Conservation (phyloP, 2,888 invertebrate genomes). For the Drosophila pegasa region DNA sequence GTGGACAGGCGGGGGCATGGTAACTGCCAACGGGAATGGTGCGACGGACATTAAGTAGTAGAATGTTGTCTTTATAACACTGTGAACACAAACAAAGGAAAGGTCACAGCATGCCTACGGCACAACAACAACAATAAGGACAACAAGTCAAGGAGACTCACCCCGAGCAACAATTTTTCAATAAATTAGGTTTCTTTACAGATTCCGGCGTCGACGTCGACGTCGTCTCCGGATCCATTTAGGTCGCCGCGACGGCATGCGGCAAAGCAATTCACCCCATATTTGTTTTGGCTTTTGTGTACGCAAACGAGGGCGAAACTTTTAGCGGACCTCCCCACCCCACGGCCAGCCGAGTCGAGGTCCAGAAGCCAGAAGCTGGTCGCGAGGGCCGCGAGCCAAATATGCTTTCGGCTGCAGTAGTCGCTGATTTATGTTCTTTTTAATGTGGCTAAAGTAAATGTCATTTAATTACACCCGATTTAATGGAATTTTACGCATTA, state of each 20-base stretch:
- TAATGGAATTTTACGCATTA: conserved; percentile 85
- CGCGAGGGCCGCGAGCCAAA: conserved; percentile 48
- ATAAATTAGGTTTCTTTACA: conserved; percentile 84
- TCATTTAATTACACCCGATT: conserved; percentile 84
- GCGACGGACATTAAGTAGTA: conserved; percentile 76
- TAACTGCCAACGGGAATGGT: conserved; percentile 51
- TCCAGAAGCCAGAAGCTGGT: conserved; percentile 25
- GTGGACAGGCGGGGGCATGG: conserved; percentile 4
- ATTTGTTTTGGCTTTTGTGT: conserved; percentile 69
- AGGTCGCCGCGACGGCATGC: conserved; percentile 37
- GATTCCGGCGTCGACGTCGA: conserved; percentile 59
- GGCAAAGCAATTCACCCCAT: conserved; percentile 69
- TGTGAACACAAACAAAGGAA: conserved; percentile 73
- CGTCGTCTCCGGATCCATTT: conserved; percentile 56
- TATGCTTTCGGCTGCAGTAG: conserved; percentile 59
- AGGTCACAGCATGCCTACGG: conserved; percentile 74
- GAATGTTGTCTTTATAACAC: conserved; percentile 81
- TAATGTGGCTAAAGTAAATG: conserved; percentile 84
- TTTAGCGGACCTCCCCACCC: conserved; percentile 31
- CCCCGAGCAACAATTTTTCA: conserved; percentile 82
- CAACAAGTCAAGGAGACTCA: conserved; percentile 64
- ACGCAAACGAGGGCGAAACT: conserved; percentile 71
- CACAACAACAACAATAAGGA: conserved; percentile 42
- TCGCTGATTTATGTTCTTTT: conserved; percentile 84
- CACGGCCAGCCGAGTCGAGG: not conserved